Conservation (phyloP, 2,113 vertebrate species). For the Malurus melanocephalus region DNA sequence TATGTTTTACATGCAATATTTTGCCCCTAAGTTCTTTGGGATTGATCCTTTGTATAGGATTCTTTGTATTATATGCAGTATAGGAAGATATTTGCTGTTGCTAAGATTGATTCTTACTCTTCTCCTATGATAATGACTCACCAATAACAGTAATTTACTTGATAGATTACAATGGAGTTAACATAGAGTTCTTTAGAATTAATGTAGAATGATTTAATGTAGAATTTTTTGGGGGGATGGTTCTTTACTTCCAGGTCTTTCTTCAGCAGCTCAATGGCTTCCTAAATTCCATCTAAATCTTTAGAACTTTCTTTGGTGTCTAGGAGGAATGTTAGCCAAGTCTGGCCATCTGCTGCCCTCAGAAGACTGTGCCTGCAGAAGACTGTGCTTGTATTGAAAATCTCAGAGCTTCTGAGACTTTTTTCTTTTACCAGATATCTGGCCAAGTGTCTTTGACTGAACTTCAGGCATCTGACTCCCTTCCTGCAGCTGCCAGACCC, state of each 20-base stretch:
- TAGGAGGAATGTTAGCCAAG: background rate
- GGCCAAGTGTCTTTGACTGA: background rate
- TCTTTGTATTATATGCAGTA: background rate
- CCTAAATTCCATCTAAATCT: background rate
- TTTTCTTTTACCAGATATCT: background rate
- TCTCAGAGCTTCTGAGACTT: background rate
- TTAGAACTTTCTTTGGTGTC: background rate
- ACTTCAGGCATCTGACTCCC: background rate
- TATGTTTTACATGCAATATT: background rate
- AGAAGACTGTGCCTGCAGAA: background rate
- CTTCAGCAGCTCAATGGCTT: background rate
- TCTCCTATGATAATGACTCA: background rate
- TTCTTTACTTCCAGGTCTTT: background rate
- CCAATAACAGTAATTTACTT: background rate
- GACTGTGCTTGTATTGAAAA: background rate
- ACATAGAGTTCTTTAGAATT: no score
- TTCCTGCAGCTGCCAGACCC: background rate
- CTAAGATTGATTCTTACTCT: background rate
- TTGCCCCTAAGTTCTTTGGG: background rate
- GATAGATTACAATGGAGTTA: background rate
- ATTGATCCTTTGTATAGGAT: background rate
- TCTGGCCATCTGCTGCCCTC: background rate
- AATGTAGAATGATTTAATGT: background rate
- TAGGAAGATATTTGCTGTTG: fast-evolving
- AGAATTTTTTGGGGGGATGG: background rate